Base-by-base conservation (phyloP, 2,797 vertebrate genomes). In the Anabas testudineus region DNA sequence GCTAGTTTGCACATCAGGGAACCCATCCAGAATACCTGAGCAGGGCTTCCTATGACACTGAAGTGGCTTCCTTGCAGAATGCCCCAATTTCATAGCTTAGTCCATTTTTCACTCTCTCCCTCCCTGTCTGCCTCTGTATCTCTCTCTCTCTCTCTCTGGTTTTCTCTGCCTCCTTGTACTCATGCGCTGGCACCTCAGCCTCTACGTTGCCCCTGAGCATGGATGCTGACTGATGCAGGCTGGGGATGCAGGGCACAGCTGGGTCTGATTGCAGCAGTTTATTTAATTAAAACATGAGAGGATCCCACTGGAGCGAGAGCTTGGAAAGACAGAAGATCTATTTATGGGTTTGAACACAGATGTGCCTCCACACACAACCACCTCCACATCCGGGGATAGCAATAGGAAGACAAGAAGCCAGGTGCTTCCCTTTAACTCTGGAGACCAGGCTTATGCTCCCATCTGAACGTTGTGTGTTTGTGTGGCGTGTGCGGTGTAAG, bases 261-360 rank as follows among this genome's bases (percentile, higher is more conserved):
- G 91, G 84, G 89, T 84, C 67, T 71, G 76, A 89, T 91, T 74
- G 84, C 86, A 81, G 82, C 70, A 85, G 88, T 91, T 91, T 91
- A 92, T 92, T 93, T 93, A 91, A 93, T 94, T 93, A 93, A 92
- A 92, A 90, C 86, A 88, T 81, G 82, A 89, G 86, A 89, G 87
- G 78, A 91, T 94, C 91, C 92, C 87, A 80, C 76, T 48, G 83
- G 90, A 89, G 79, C 21, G 45, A 81, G 77, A 67, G 15, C 79
- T 62, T 85, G 84, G 75, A 86, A 90, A 86, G 83, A 90, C 82
- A 83, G 82, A 75, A 66, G 46, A 59, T 75, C 84, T 93, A 91
- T 94, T 93, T 92, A 90, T 93, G 91, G 88, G 76, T 77, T 71
- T 74, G 64, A 83, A 83, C 73, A 74, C 81, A 68, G 67, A 88